Base-by-base conservation (phyloP, 2,113 vertebrate species). In the Cyprinodon tularosa region DNA sequence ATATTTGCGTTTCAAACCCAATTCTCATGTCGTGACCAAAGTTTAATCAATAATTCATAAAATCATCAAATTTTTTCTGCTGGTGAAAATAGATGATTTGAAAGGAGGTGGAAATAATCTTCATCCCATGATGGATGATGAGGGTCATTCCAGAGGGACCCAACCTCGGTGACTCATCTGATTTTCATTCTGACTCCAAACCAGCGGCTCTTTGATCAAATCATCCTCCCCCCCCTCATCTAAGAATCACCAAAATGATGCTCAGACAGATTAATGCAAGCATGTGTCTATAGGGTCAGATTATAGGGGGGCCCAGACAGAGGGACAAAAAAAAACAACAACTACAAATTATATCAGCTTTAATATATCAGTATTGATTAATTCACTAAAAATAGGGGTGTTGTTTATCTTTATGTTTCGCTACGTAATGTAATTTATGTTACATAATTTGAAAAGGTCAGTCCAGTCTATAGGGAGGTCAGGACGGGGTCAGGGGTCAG, bases 131-230 rank as follows among this genome's bases (percentile, higher is more conserved):
- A 72, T 48, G 0, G 36, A 73, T 13, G 40, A 61, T 61, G 74
- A 81, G 80, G 82, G 71, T 29, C 82, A 82, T 80, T 61, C 79
- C 85, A 73, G 48, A 81, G 67, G 69, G 50, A 42, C 62, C 66
- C 63, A 45, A 64, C 59, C 59, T 1, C 11, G 0, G 53, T 59
- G 40, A 39, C 14, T 47, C 42, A 22, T 36, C 48, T 17, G 60
- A n/a, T 20, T n/a, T 59, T 29, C 17, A 20, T n/a, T 8, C 13
- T 42, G 39, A 6, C 42, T 42, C 42, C 42, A 42, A 42, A 42
- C 4, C 50, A 20, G 50, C 50, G 17, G 50, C 4, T 57, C 12
- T 48, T 14, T 48, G 47, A 48, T 12, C 13, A 48, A 4, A 48
- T 4, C 13, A 3, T n/a, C 4, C n/a, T 29, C 29, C 50, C 17